Evolutionary conservation across 2,888 invertebrate genomes (phyloP), one percentile per base, ranked within the genome.

Genomic region (Drosophila longiperda): DNA sequence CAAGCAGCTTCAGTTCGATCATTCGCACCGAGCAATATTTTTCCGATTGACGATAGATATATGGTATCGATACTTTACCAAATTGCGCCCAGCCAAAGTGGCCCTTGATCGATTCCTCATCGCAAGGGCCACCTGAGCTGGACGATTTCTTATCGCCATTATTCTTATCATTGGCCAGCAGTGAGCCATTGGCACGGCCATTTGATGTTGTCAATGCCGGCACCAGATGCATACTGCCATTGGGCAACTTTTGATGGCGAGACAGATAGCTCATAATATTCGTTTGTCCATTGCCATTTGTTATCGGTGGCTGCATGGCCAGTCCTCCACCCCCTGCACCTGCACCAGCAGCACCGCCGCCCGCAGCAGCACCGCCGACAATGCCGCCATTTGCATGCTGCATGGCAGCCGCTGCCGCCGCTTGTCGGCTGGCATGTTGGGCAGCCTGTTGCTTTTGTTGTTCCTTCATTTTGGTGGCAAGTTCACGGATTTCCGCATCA

Each of bases 21-120:
- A 99, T 98, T 64, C 98, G 95, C 60, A 99, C 98, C n/a, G 98
- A 97, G 91, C 98, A 97, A 92, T 97, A 98, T 92, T 96, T 96
- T 91, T 97, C 97, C 23, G 95, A 95, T 60, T 96, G 95, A 26
- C 99, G 95, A 91, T 96, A 96, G 79, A 99, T 97, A 92, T 97
- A 98, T 1, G 99, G 99, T 91, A 99, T 97, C 92, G 96, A 96
- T 83, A 95, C 95, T 90, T 96, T 96, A 73, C 97, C 98, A 58
- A 98, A 95, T 85, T 96, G 96, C 71, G 96, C 96, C 98, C 98
- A 99, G 61, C 98, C 98, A 92, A 98, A 99, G 89, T 97, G 95
- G 48, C 97, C 96, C 87, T 96, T 95, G 91, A 96, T 95, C 69
- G 96, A 96, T 78, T 96, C 96, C 86, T 97, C 97, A 90, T 97